Conservation (phyloP, 92 coral and sea anemone species). For the Desmophyllum pertusum region DNA sequence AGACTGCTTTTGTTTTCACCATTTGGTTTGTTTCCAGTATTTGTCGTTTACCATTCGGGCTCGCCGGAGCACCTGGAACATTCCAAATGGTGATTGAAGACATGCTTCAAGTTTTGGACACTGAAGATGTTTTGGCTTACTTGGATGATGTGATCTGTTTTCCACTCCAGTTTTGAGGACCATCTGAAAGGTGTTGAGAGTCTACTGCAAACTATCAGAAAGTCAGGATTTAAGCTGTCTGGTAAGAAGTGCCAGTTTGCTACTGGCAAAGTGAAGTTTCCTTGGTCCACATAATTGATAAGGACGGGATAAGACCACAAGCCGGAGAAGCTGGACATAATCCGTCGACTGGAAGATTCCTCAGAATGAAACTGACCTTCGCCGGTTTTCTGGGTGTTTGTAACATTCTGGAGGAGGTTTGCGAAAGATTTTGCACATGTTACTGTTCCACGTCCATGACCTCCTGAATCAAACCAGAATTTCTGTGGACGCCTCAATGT, state of each 20-base stretch:
- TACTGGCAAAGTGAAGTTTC: no score
- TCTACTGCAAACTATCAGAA: conserved; percentile 44
- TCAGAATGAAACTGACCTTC: conserved; percentile 50
- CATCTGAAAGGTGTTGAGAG: conserved; percentile 40
- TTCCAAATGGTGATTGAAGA: no score
- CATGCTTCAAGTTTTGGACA: no score
- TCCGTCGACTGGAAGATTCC: conserved; percentile 52
- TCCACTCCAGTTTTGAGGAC: conserved; percentile 58
- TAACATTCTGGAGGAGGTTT: conserved; percentile 64
- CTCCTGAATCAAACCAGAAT: conserved; percentile 55
- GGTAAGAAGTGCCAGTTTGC: conserved; percentile 72
- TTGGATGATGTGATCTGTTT: no score
- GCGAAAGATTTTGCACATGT: conserved; percentile 59
- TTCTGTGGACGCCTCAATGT: conserved; percentile 56
- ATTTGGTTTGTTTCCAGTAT: no score
- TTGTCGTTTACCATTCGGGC: no score
- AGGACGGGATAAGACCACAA: conserved; percentile 56
- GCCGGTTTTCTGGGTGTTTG: conserved; percentile 59
- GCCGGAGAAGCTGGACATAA: conserved; percentile 65
- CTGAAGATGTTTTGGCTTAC: no score
- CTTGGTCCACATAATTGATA: conserved; percentile 56
- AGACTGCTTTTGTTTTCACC: no score
- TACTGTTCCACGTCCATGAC: conserved; percentile 56
- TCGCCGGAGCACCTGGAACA: no score
- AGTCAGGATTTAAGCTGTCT: conserved; percentile 53